phyloP scores from a whole-genome alignment of 1,140 invertebrate genomes.

The Calliphora vicina region DNA sequence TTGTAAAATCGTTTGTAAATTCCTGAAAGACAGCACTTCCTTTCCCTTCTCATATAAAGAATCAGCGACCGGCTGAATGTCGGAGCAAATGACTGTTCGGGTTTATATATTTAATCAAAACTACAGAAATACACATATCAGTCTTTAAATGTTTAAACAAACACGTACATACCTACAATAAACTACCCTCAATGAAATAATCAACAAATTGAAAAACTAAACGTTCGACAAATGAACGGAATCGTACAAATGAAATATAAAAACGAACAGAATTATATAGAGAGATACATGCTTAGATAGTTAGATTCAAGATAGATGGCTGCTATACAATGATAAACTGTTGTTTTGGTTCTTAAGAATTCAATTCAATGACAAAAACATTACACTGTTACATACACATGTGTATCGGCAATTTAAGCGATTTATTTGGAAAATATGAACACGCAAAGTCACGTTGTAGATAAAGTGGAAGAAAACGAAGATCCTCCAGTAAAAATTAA shows the following conservation, averaged over 20 bases:
- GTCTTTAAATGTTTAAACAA: not conserved
- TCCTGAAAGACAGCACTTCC: not conserved
- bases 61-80: not conserved
- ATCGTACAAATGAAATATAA: not conserved
- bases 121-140: not conserved
- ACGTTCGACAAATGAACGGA: not conserved
- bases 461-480: not conserved
- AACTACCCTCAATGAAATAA: not conserved
- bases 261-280: not conserved
- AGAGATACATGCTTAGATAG: not conserved
- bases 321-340: not conserved
- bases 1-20: not conserved
- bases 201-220: not conserved
- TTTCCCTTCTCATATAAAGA: not conserved
- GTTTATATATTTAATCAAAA: not conserved
- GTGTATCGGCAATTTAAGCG: too few species aligned
- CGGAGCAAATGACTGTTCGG: not conserved
- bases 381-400: too few species aligned
- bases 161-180: not conserved
- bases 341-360: not conserved
- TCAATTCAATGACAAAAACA: not conserved
- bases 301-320: not conserved
- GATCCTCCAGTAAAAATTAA: not conserved
- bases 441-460: not conserved
- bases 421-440: slow-evolving; percentile 1